These are phyloP conservation scores for Agrochola lychnidis DNA, from an alignment of 2,888 invertebrate genomes.

Conservation along the genomic window DNA sequence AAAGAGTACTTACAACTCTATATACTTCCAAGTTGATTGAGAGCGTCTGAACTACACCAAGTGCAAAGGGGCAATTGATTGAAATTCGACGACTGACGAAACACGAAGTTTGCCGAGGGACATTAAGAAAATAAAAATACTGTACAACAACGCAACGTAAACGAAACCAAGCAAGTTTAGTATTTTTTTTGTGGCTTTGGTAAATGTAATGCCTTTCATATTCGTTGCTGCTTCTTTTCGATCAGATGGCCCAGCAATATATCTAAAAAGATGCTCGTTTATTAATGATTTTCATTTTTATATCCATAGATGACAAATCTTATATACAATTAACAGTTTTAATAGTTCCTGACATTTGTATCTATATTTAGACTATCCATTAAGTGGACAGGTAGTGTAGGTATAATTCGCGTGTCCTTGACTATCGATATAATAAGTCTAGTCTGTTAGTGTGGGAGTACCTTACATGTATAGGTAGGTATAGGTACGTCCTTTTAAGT, in stretches of 20 bases:
- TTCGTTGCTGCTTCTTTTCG: not conserved
- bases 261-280: not conserved
- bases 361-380: slow-evolving; percentile 35
- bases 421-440: slow-evolving; percentile 13
- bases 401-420: slow-evolving; percentile 46
- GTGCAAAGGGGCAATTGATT: too few relatives aligned
- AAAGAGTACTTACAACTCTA: too few relatives aligned
- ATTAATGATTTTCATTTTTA: too few relatives aligned
- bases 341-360: not conserved
- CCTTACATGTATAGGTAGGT: slow-evolving; percentile 4
- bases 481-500: slow-evolving; percentile 19
- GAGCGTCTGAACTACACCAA: too few relatives aligned
- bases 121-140: too few relatives aligned
- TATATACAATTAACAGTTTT: not conserved
- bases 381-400: slow-evolving; percentile 9
- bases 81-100: too few relatives aligned
- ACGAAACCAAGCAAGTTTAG: too few relatives aligned
- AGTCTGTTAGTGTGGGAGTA: slow-evolving; percentile 24
- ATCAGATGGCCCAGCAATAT: not conserved
- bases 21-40: too few relatives aligned
- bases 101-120: too few relatives aligned
- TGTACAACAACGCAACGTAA: too few relatives aligned
- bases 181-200: too few relatives aligned
- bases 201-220: not conserved
- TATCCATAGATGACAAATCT: too few relatives aligned